Conservation (phyloP, 2,113 vertebrate genomes). For the Spilogale gracilis region DNA sequence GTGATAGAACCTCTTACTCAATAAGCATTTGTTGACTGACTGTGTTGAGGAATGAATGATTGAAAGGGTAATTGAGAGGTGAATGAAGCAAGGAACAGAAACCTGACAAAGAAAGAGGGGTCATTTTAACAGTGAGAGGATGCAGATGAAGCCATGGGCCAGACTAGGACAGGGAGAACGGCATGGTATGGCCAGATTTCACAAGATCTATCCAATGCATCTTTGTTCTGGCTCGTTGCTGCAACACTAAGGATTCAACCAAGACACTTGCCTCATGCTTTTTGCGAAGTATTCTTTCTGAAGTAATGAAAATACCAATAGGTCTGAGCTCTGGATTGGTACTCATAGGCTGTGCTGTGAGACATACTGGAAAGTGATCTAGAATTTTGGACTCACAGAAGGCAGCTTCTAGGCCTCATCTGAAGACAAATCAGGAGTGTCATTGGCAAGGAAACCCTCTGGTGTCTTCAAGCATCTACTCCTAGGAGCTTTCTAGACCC, state of each 20-base stretch:
- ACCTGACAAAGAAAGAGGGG: not conserved
- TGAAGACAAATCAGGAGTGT: too few species aligned
- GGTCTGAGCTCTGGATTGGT: not conserved
- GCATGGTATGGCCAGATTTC: not conserved
- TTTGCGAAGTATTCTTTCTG: not conserved
- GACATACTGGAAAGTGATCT: not conserved
- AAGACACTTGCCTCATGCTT: not conserved
- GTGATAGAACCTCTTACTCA: not conserved
- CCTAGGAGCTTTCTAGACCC: not conserved
- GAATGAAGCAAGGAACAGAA: not conserved
- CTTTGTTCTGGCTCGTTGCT: not conserved
- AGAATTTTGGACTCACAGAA: not conserved
- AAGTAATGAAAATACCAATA: not conserved
- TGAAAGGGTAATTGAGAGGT: not conserved
- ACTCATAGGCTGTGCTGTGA: not conserved
- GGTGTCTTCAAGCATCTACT: not conserved
- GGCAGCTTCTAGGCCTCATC: not conserved
- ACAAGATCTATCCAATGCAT: not conserved
- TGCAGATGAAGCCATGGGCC: fast-evolving
- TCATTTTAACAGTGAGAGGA: not conserved
- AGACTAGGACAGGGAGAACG: too few species aligned
- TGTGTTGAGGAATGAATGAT: not conserved
- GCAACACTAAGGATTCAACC: not conserved
- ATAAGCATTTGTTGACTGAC: not conserved
- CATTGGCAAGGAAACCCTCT: not conserved